Conservation (phyloP, 2,888 invertebrate species). For the Heliothis peltigera region DNA sequence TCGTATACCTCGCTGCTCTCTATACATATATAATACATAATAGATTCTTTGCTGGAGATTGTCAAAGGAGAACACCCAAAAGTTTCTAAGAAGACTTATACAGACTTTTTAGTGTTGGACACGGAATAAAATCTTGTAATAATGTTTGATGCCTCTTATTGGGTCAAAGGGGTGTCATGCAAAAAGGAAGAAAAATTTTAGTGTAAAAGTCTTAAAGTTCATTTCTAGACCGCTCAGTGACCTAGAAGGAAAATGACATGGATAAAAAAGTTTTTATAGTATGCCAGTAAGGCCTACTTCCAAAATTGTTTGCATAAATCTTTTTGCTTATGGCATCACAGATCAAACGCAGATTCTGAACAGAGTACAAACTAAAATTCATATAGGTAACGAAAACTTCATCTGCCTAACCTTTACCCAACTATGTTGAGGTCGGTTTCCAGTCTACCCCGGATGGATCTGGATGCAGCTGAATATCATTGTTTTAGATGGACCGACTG, state of each 20-base stretch:
- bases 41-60: background rate
- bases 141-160: slow-evolving; percentile 16
- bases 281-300: background rate
- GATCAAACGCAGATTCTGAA: no score
- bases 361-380: no score
- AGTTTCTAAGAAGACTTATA: background rate
- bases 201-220: slow-evolving; percentile 22
- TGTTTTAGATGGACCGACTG: no score
- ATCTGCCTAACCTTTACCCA: no score
- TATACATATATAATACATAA: no score
- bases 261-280: background rate
- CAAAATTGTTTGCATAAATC: no score
- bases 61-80: background rate
- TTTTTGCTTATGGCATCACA: no score
- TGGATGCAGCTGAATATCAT: no score
- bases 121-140: slow-evolving; percentile 12
- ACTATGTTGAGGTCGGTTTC: no score
- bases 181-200: slow-evolving; percentile 11
- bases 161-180: slow-evolving; percentile 20
- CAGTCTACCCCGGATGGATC: no score
- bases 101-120: background rate
- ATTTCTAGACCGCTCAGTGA: slow-evolving; percentile 4
- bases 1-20: background rate
- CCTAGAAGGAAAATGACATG: background rate
- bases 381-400: no score